Percentiles rank a stretch among this genome's conserved stretches.
Conservation (phyloP, 2,113 vertebrate species). For the Andinoacara biseriatus region DNA sequence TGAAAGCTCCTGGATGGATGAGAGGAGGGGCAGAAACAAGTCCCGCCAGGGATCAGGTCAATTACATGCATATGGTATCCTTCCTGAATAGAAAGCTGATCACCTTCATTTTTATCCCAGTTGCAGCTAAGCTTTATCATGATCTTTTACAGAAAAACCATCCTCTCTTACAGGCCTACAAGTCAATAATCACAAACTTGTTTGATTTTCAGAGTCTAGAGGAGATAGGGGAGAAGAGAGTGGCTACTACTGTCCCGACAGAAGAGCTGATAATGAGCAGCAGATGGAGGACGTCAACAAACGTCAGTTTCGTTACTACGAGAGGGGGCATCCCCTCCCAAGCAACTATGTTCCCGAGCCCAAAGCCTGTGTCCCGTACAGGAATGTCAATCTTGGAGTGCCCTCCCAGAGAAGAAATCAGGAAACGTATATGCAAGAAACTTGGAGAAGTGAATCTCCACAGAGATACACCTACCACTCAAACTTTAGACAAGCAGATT, state of each 20-base stretch:
- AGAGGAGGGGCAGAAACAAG: slow-evolving; percentile 69
- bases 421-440: slow-evolving; percentile 65
- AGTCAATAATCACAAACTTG: not conserved
- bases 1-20: slow-evolving; percentile 71
- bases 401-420: slow-evolving; percentile 77
- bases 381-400: slow-evolving; percentile 79
- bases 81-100: not conserved
- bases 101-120: not conserved
- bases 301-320: slow-evolving; percentile 61
- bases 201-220: slow-evolving; percentile 68
- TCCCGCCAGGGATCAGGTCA: slow-evolving; percentile 73
- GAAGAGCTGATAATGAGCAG: slow-evolving; percentile 52
- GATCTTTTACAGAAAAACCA: not conserved
- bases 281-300: slow-evolving; percentile 59
- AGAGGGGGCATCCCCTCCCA: slow-evolving; percentile 79
- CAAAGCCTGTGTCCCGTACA: slow-evolving; percentile 81
- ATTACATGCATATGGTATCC: not conserved
- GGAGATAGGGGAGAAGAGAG: slow-evolving; percentile 66
- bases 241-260: slow-evolving; percentile 75
- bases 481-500: slow-evolving; percentile 78
- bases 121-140: not conserved
- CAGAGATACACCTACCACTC: slow-evolving; percentile 81
- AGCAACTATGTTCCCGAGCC: slow-evolving; percentile 77
- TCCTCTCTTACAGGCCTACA: not conserved
- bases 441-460: slow-evolving; percentile 80